Conservation (phyloP, 2,797 vertebrate species). For the Erpetoichthys calabaricus region DNA sequence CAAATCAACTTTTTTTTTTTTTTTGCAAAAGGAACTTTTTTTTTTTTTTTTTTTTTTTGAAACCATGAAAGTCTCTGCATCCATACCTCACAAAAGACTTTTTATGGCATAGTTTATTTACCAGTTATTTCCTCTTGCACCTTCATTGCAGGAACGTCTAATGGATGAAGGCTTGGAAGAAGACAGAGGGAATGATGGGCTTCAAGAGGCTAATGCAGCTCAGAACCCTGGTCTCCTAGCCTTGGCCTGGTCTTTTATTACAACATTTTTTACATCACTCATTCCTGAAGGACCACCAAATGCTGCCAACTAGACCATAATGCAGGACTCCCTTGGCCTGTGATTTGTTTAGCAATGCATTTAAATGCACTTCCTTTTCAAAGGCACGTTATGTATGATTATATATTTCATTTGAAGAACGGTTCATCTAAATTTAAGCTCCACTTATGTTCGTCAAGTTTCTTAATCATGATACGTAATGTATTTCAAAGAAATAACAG, state of each 20-base stretch:
- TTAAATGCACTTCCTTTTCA: too few relatives aligned
- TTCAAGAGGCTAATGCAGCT: conserved; percentile 46
- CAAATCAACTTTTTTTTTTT: not conserved
- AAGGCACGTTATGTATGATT: too few relatives aligned
- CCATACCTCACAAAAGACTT: not conserved
- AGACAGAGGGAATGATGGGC: conserved; percentile 58
- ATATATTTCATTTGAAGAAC: too few relatives aligned
- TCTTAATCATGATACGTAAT: too few relatives aligned
- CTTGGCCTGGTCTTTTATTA: conserved; percentile 85
- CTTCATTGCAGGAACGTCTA: conserved; percentile 52
- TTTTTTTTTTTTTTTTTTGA: conserved; percentile 1
- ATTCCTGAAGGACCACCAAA: conserved; percentile 84
- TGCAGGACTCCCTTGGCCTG: too few relatives aligned
- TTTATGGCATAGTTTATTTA: too few relatives aligned
- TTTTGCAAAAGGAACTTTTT: not conserved
- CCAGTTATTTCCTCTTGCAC: too few relatives aligned
- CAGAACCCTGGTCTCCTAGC: conserved; percentile 70
- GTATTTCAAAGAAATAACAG: too few relatives aligned
- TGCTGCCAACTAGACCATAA: conserved; percentile 63
- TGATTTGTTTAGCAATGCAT: too few relatives aligned
- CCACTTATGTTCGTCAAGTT: too few relatives aligned
- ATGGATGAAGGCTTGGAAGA: conserved; percentile 77
- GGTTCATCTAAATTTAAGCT: too few relatives aligned
- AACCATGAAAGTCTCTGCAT: not conserved
- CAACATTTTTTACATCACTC: conserved; percentile 87